Conservation (phyloP, 2,113 vertebrate species). For the Propithecus coquereli region DNA sequence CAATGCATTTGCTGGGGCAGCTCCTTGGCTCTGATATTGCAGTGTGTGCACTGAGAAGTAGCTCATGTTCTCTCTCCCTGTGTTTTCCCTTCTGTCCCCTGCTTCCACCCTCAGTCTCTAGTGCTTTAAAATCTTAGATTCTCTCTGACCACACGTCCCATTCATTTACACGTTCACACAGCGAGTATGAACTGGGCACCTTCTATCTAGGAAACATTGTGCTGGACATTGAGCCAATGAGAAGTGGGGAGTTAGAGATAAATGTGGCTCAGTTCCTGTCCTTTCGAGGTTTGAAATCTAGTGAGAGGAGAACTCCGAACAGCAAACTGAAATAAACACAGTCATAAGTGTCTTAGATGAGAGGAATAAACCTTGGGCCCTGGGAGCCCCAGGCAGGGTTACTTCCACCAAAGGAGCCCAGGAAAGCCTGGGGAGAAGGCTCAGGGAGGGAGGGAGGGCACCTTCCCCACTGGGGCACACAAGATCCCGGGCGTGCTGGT, state of each 20-base stretch:
- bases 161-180: not conserved
- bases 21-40: not conserved
- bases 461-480: not conserved
- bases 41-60: not conserved
- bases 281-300: not conserved
- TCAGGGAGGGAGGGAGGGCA: not conserved
- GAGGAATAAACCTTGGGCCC: not conserved
- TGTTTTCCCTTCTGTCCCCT: not conserved
- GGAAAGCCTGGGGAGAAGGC: not conserved
- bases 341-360: not conserved
- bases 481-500: accelerated
- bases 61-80: not conserved
- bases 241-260: not conserved
- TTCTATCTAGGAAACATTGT: not conserved
- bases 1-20: accelerated
- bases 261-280: not conserved
- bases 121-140: not conserved
- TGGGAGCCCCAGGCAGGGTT: not conserved
- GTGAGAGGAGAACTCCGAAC: not conserved
- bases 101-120: not conserved
- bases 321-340: not conserved
- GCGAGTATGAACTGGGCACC: not conserved
- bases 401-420: not conserved
- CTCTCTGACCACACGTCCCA: not conserved
- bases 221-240: not conserved